Percentiles rank a stretch among this genome's conserved stretches.
Conservation (phyloP, 2,888 invertebrate genomes). For the Cantharis nigra region DNA sequence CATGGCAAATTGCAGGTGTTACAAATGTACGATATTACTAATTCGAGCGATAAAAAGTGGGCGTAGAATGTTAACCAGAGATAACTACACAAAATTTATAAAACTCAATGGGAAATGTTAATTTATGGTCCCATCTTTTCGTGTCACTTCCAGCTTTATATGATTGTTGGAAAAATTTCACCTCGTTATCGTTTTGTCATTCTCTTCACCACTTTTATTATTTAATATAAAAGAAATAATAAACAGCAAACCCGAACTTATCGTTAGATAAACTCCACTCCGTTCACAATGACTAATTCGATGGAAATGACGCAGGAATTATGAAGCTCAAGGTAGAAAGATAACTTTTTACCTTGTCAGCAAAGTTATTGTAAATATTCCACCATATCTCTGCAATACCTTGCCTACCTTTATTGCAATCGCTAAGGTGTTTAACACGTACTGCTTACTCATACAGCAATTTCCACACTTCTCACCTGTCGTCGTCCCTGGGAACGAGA, state of each 20-base stretch:
- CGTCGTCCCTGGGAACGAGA: constrained; percentile 7
- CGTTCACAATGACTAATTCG: background rate
- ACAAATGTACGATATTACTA: constrained; percentile 49
- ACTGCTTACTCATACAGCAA: constrained; percentile 10
- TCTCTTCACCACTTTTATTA: background rate
- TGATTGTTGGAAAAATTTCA: background rate
- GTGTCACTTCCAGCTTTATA: background rate
- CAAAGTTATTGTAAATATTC: constrained; percentile 11
- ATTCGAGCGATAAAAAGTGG: constrained; percentile 38
- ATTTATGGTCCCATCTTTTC: constrained; percentile 3
- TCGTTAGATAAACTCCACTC: background rate
- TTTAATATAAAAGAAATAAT: background rate
- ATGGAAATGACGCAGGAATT: background rate
- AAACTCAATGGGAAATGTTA: constrained; percentile 9
- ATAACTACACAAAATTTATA: constrained; percentile 26
- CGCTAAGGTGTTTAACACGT: constrained; percentile 12
- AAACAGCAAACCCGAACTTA: background rate
- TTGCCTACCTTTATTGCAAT: constrained; percentile 8
- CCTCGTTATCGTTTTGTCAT: background rate
- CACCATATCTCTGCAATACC: constrained; percentile 9
- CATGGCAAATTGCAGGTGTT: constrained; percentile 56
- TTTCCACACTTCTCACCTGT: constrained; percentile 20
- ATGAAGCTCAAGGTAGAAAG: constrained; percentile 11
- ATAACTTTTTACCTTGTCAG: constrained; percentile 5
- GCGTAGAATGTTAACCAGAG: constrained; percentile 23